Percentiles rank a stretch among this genome's conserved stretches.
Conservation (phyloP, 1,140 invertebrate genomes). For the Apocrypta bakeri region DNA sequence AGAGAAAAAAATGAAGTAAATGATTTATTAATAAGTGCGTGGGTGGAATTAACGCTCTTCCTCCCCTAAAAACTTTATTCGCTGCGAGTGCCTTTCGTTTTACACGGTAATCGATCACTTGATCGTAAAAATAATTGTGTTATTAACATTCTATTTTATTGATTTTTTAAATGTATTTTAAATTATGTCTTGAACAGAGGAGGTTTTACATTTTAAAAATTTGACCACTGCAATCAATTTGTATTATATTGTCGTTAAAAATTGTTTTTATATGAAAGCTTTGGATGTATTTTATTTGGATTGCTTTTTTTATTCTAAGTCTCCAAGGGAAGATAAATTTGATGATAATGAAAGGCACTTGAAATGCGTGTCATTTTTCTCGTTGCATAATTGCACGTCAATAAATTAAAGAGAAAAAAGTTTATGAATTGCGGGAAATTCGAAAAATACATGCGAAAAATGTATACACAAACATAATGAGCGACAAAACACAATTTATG, state of each 20-base stretch:
- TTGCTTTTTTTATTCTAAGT: slow-evolving; percentile 21
- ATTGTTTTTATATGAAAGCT: slow-evolving; percentile 47
- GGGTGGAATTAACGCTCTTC: slow-evolving; percentile 47
- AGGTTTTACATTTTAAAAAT: slow-evolving; percentile 40
- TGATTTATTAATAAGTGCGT: slow-evolving; percentile 47
- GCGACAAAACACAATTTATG: slow-evolving; percentile 42
- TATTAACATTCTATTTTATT: slow-evolving; percentile 46
- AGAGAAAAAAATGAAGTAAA: slow-evolving; percentile 49
- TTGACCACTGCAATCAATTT: slow-evolving; percentile 40
- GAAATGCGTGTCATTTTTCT: slow-evolving; percentile 50
- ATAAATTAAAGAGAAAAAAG: slow-evolving; percentile 46
- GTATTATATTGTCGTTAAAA: slow-evolving; percentile 47
- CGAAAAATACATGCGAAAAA: slow-evolving; percentile 33
- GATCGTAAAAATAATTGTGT: slow-evolving; percentile 44
- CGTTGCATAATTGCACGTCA: slow-evolving; percentile 45
- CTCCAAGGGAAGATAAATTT: slow-evolving; percentile 32
- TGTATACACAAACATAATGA: slow-evolving; percentile 27
- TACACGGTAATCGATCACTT: slow-evolving; percentile 18
- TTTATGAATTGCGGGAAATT: slow-evolving; percentile 29
- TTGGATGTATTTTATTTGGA: slow-evolving; percentile 41
- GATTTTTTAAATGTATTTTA: slow-evolving; percentile 28
- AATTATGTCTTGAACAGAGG: slow-evolving; percentile 26
- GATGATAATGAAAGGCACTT: slow-evolving; percentile 50
- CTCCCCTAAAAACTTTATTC: slow-evolving; percentile 45
- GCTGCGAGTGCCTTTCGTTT: slow-evolving; percentile 51